Evolutionary conservation across 2,113 vertebrate genomes (phyloP).

Genomic region (Dipodomys spectabilis): DNA sequence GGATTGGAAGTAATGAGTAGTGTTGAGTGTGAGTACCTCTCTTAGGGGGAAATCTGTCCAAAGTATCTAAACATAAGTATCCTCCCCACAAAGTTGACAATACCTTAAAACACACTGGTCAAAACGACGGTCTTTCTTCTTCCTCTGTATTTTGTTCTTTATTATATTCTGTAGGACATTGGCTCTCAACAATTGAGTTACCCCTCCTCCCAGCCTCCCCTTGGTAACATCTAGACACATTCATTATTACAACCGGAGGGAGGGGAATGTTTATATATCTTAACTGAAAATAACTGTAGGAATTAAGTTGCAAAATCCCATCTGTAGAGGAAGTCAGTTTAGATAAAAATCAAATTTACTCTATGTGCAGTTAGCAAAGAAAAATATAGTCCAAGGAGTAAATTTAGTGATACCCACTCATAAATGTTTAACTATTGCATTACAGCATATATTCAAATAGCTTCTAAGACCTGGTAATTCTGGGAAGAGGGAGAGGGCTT

Average conservation of each 20-base stretch:
- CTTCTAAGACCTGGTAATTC: background rate
- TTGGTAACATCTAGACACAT: background rate
- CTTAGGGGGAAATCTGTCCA: constrained; percentile 18
- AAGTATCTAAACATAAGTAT: constrained; percentile 42
- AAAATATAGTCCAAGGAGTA: background rate
- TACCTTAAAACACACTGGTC: constrained; percentile 50
- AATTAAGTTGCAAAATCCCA: background rate
- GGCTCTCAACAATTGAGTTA: background rate
- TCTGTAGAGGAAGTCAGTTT: background rate
- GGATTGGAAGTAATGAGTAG: background rate
- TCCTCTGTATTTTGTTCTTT: background rate
- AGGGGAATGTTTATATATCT: background rate
- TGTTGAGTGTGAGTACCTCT: background rate
- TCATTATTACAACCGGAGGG: background rate
- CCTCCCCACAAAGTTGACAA: constrained; percentile 61
- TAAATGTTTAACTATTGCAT: background rate
- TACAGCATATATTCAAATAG: background rate
- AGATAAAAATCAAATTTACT: background rate
- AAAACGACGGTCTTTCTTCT: constrained; percentile 47
- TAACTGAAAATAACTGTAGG: background rate
- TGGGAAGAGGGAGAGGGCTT: background rate
- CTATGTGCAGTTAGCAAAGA: background rate
- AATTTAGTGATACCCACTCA: background rate
- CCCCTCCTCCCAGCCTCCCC: no score
- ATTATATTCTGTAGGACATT: background rate